phyloP scores from a whole-genome alignment of 1,140 invertebrate species.

The Tetramorium alpestre region DNA sequence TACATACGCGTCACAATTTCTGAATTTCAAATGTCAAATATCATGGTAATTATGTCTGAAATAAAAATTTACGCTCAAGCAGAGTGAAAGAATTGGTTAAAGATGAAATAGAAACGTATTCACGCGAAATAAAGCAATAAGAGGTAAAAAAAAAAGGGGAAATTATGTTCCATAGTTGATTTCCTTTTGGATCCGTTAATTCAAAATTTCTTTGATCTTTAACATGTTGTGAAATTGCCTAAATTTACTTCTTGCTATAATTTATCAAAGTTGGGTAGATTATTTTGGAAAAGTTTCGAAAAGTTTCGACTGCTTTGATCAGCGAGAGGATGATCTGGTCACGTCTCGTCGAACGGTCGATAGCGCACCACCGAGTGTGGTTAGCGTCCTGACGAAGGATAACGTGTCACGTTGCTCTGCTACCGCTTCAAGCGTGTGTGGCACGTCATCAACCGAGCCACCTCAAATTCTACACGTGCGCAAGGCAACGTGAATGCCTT shows the following conservation, averaged over 20 bases:
- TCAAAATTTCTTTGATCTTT: not conserved
- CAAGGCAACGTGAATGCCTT: slow-evolving; percentile 49
- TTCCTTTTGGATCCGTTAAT: not conserved
- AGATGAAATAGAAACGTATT: not conserved
- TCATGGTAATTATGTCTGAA: not conserved
- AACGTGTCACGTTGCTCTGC: slow-evolving; percentile 56
- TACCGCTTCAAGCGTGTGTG: slow-evolving; percentile 34
- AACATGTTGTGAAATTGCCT: not conserved
- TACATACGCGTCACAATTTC: not conserved
- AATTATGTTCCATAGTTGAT: not conserved
- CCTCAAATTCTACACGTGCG: slow-evolving; percentile 55
- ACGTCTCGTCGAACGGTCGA: slow-evolving; percentile 17
- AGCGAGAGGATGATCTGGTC: slow-evolving; percentile 21
- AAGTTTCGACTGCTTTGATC: slow-evolving; percentile 11
- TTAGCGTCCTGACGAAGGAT: slow-evolving; percentile 55
- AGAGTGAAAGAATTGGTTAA: not conserved
- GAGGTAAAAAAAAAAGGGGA: not conserved
- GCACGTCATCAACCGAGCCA: slow-evolving; percentile 51
- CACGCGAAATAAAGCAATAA: not conserved
- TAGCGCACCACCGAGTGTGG: slow-evolving; percentile 17
- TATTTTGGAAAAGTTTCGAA: not conserved
- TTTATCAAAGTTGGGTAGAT: not conserved
- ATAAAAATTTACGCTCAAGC: not conserved
- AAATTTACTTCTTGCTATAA: not conserved
- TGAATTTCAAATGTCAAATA: not conserved